A percentile compares a stretch with the other conserved stretches of the same genome.
Evolutionary conservation across 2,113 vertebrate species (phyloP).

Genomic region (Hypanus sabinus): DNA sequence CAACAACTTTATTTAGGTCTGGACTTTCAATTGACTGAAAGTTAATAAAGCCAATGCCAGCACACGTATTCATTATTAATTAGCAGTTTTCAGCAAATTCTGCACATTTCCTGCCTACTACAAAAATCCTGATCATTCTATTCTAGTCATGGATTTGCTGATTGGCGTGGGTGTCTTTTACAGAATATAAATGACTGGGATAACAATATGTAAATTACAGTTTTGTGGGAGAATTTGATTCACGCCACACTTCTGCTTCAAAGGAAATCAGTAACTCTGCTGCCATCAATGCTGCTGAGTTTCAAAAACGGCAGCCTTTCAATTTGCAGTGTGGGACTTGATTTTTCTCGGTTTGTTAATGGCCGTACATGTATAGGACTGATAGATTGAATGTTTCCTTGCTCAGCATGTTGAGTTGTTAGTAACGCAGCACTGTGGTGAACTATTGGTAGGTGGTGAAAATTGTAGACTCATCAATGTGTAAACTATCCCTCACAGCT

Average conservation of each 20-base stretch:
- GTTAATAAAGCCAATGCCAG: not conserved
- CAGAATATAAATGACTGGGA: not conserved
- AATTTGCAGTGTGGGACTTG: not conserved
- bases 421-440: not conserved
- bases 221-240: not conserved
- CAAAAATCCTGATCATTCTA: not conserved
- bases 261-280: not conserved
- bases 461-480: not conserved
- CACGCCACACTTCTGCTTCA: not conserved
- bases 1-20: not conserved
- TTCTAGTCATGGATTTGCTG: not conserved
- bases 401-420: not conserved
- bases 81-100: not conserved
- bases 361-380: not conserved
- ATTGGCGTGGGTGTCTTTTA: not conserved
- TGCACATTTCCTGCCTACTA: not conserved
- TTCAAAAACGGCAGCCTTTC: not conserved
- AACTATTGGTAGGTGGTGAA: not conserved
- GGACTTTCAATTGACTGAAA: not conserved
- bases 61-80: not conserved
- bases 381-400: not conserved
- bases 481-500: not conserved
- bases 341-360: slow-evolving; percentile 13
- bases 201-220: slow-evolving; percentile 7
- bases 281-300: not conserved